Percentiles rank a stretch among this genome's conserved stretches.
phyloP scores from a whole-genome alignment of 2,888 invertebrate genomes.

The Athrips mouffetella region DNA sequence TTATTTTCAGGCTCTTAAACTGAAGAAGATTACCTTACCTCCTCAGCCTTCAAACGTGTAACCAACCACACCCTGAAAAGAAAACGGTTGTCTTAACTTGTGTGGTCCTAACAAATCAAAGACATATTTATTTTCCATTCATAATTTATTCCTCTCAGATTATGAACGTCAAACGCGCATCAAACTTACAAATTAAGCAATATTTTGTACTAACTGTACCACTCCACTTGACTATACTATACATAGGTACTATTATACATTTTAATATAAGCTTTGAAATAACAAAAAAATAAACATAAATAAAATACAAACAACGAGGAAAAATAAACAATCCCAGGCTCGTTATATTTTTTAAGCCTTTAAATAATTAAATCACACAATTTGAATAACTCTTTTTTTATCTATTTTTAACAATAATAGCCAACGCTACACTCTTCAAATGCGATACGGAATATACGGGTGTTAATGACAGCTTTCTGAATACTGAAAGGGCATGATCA shows the following conservation, averaged over 20 bases:
- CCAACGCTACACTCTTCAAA: no score
- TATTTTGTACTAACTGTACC: conserved; percentile 73
- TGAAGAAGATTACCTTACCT: no score
- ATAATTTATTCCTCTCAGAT: conserved; percentile 66
- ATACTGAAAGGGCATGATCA: no score
- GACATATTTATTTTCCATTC: conserved; percentile 46
- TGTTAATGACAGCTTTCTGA: no score
- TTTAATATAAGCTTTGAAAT: not conserved
- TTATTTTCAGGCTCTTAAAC: no score
- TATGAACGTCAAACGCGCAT: conserved; percentile 57
- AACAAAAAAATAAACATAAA: conserved; percentile 14
- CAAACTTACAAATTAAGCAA: conserved; percentile 50
- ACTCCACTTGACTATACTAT: conserved; percentile 57
- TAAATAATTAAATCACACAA: conserved; percentile 23
- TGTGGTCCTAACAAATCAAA: not conserved
- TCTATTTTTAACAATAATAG: not conserved
- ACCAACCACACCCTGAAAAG: not conserved
- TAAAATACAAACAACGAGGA: conserved; percentile 20
- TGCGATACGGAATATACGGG: no score
- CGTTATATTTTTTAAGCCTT: conserved; percentile 18
- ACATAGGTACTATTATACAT: conserved; percentile 31
- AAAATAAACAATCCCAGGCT: conserved; percentile 30
- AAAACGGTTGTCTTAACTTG: no score
- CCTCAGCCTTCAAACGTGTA: no score
- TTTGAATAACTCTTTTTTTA: conserved; percentile 9